phyloP scores from a whole-genome alignment of 2,113 vertebrate species.

The Plotosus lineatus region DNA sequence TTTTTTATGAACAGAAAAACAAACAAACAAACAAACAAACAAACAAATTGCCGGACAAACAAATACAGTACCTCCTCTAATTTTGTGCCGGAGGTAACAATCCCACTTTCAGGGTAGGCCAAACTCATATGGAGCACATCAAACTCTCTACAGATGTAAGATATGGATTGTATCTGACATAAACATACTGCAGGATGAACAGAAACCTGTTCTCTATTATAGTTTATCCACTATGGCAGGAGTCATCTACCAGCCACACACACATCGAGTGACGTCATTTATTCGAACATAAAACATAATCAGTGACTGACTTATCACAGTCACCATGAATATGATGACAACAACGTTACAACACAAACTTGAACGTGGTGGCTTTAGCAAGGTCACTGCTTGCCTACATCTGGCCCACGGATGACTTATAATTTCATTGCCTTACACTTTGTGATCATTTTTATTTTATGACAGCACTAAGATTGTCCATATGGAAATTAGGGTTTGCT shows the following conservation, averaged over 20 bases:
- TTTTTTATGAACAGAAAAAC: too few species aligned
- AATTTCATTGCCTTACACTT: constrained; percentile 27
- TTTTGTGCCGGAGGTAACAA: too few species aligned
- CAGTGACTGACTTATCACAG: constrained; percentile 11
- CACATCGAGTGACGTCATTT: background rate
- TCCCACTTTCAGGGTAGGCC: background rate
- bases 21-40: too few species aligned
- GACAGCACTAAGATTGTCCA: constrained; percentile 33
- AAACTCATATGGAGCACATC: constrained; percentile 40
- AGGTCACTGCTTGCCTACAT: constrained; percentile 11
- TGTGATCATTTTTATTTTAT: constrained; percentile 36
- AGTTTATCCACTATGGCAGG: background rate
- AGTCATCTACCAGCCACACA: constrained; percentile 21
- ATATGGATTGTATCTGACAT: constrained; percentile 28
- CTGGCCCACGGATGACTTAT: background rate
- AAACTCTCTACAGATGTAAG: constrained; percentile 17
- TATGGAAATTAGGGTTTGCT: constrained; percentile 36
- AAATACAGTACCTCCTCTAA: too few species aligned
- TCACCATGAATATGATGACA: background rate
- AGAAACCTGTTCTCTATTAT: constrained; percentile 42
- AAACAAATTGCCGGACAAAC: too few species aligned
- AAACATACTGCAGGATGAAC: constrained; percentile 22
- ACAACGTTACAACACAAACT: background rate
- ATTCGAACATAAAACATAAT: constrained; percentile 20
- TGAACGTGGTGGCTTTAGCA: constrained; percentile 1